Evolutionary conservation across 1,140 invertebrate species (phyloP).

Genomic region (Brachionus rubens): DNA sequence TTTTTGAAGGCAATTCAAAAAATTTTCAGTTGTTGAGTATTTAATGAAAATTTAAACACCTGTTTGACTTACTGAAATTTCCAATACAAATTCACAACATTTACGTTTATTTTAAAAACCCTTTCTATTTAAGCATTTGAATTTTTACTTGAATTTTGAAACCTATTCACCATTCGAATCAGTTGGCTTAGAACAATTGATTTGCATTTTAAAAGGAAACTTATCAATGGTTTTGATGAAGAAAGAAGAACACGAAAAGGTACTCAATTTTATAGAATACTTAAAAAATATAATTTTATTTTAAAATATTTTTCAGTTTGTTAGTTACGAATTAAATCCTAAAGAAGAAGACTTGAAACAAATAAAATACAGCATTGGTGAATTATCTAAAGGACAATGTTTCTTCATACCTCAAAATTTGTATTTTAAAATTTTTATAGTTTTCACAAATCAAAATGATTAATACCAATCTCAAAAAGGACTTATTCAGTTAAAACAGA

Average conservation of each 20-base stretch:
- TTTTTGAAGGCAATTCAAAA: too few relatives aligned
- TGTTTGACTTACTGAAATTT: too few relatives aligned
- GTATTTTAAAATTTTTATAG: neutral
- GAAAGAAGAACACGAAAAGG: neutral
- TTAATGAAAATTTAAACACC: too few relatives aligned
- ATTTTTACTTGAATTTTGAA: constrained; percentile 23
- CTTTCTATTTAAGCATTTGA: neutral
- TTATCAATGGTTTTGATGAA: neutral
- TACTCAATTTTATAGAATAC: neutral
- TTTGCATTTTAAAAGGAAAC: neutral
- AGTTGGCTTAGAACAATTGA: neutral
- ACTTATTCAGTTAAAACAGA: neutral
- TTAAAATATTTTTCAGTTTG: neutral
- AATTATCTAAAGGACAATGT: constrained; percentile 1
- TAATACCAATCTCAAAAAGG: neutral
- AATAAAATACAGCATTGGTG: neutral
- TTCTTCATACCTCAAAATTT: neutral
- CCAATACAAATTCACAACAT: too few relatives aligned
- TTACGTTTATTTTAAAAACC: too few relatives aligned
- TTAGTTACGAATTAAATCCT: neutral
- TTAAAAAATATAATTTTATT: neutral
- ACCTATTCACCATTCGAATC: neutral
- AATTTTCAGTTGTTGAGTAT: too few relatives aligned
- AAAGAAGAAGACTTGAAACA: neutral
- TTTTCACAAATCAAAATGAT: too few relatives aligned